Percentiles rank a stretch among this genome's conserved stretches.
These are phyloP conservation scores for Leucoma salicis DNA, from an alignment of 2,888 invertebrate genomes.

Conservation along the genomic window DNA sequence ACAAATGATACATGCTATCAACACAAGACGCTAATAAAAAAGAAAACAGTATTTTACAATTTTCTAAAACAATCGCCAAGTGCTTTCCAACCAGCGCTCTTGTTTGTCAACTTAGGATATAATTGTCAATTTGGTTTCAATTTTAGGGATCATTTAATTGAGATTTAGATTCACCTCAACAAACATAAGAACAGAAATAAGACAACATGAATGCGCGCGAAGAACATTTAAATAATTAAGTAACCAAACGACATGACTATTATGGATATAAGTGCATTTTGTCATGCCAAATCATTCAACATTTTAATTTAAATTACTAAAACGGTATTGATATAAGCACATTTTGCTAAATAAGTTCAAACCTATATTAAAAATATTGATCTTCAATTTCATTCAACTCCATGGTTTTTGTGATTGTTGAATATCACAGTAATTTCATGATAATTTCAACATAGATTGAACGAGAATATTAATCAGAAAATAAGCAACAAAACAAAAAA, in stretches of 20 bases:
- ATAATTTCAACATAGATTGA: conserved; percentile 33
- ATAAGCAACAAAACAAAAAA: conserved; percentile 66
- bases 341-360: background rate
- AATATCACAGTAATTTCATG: conserved; percentile 36
- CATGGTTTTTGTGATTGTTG: conserved; percentile 23
- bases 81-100: conserved; percentile 53
- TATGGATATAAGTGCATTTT: conserved; percentile 4
- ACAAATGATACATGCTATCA: conserved; percentile 78
- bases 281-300: background rate
- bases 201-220: background rate
- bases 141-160: conserved; percentile 57
- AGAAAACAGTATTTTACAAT: conserved; percentile 77
- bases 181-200: background rate
- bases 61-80: conserved; percentile 66
- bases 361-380: background rate
- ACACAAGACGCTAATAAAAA: conserved; percentile 66
- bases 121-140: conserved; percentile 70
- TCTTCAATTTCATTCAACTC: conserved; percentile 1
- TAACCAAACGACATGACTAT: conserved; percentile 9
- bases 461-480: conserved; percentile 47
- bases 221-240: conserved; percentile 9
- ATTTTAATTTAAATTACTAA: background rate
- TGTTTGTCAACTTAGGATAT: conserved; percentile 51
- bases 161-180: conserved; percentile 38
- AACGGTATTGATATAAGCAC: background rate